Evolutionary conservation across 2,888 invertebrate species (phyloP).

Genomic region (Lobophora halterata): DNA sequence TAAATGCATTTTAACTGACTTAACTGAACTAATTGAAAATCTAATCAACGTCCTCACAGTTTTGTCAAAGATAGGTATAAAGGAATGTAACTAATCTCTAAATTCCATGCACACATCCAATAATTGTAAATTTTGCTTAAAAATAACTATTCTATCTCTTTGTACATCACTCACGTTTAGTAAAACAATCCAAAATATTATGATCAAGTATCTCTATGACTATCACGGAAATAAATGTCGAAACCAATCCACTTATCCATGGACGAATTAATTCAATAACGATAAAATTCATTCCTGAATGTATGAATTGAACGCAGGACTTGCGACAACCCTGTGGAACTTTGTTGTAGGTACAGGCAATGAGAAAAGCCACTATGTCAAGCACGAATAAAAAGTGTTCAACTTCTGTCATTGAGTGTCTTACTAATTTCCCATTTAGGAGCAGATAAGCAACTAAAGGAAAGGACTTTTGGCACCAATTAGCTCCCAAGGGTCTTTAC

Average conservation of each 20-base stretch:
- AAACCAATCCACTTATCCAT: slow-evolving; percentile 41
- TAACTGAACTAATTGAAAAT: slow-evolving; percentile 48
- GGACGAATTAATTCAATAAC: slow-evolving; percentile 38
- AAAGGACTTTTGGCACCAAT: too few relatives aligned
- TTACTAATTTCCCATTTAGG: too few relatives aligned
- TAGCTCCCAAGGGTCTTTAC: too few relatives aligned
- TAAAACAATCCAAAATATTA: slow-evolving; percentile 35
- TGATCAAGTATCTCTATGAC: too few relatives aligned
- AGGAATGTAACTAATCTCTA: slow-evolving; percentile 59
- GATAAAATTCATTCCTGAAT: slow-evolving; percentile 44
- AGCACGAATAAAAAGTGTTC: too few relatives aligned
- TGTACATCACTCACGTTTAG: slow-evolving; percentile 29
- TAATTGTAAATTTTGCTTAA: slow-evolving; percentile 11
- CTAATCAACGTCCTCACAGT: slow-evolving; percentile 42
- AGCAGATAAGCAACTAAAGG: too few relatives aligned
- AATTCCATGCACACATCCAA: slow-evolving; percentile 28
- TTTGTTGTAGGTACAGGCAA: too few relatives aligned
- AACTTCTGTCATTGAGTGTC: too few relatives aligned
- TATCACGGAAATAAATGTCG: slow-evolving; percentile 32
- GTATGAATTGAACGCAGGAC: slow-evolving; percentile 32
- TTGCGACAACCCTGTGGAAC: too few relatives aligned
- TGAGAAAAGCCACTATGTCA: too few relatives aligned
- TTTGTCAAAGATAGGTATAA: slow-evolving; percentile 52
- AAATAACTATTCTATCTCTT: slow-evolving; percentile 26
- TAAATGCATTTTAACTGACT: slow-evolving; percentile 73